These are phyloP conservation scores for Diploptera punctata DNA, from an alignment of 2,888 invertebrate genomes.

Conservation along the genomic window DNA sequence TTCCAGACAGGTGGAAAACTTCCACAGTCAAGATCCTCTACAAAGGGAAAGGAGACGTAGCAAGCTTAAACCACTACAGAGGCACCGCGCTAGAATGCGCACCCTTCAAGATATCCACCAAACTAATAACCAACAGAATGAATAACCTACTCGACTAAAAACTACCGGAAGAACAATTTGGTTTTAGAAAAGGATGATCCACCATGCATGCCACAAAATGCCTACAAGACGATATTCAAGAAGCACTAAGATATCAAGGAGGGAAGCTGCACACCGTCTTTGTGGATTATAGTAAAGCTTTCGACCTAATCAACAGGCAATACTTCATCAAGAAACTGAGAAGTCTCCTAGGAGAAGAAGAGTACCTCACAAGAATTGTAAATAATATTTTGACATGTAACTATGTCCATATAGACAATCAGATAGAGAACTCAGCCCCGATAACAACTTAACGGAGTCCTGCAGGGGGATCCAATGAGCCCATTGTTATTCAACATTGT, in stretches of 20 bases:
- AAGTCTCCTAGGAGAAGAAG: neutral
- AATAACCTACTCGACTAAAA: neutral
- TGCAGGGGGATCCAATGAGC: slow-evolving; percentile 3
- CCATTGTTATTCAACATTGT: too few relatives aligned
- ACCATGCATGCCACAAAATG: neutral
- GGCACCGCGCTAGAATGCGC: too few relatives aligned
- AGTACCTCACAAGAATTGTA: neutral
- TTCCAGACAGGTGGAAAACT: too few relatives aligned
- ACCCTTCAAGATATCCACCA: too few relatives aligned
- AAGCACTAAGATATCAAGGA: neutral
- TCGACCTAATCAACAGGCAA: neutral
- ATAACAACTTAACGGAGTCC: neutral
- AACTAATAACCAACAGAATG: too few relatives aligned
- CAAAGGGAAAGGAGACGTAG: too few relatives aligned
- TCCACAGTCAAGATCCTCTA: too few relatives aligned
- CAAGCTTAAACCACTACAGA: too few relatives aligned
- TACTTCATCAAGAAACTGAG: neutral
- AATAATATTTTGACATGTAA: neutral
- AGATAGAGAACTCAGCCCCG: neutral
- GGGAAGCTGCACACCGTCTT: neutral
- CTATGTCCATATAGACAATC: neutral
- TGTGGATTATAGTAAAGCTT: slow-evolving; percentile 1
- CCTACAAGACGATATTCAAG: neutral
- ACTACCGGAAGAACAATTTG: neutral
- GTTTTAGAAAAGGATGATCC: neutral